Percentiles rank a stretch among this genome's conserved stretches.
These are phyloP conservation scores for Sminthurinus signatus DNA, from an alignment of 1,140 invertebrate species.

Conservation along the genomic window DNA sequence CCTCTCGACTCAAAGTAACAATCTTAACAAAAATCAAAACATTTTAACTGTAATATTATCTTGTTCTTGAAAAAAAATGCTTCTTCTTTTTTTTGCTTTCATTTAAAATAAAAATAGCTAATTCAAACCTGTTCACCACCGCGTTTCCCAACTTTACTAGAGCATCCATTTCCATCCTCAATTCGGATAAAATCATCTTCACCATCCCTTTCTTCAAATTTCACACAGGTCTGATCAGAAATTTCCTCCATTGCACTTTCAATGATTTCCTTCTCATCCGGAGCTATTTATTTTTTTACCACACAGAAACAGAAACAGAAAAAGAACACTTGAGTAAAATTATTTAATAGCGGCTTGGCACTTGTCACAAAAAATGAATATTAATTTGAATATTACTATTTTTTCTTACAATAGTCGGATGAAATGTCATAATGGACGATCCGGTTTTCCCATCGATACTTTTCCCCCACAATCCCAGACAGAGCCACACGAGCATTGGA, in stretches of 20 bases:
- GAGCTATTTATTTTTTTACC: too few relatives aligned
- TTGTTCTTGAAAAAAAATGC: too few relatives aligned
- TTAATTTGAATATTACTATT: too few relatives aligned
- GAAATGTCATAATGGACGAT: constrained; percentile 9
- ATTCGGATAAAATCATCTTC: constrained; percentile 53
- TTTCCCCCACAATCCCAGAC: constrained; percentile 10
- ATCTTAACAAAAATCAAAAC: not conserved
- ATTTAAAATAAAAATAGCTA: not conserved
- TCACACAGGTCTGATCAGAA: constrained; percentile 55
- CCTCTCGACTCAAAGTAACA: constrained; percentile 10
- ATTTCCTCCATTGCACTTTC: constrained; percentile 51
- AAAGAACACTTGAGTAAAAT: constrained; percentile 7
- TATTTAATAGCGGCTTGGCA: not conserved
- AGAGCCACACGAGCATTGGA: not conserved
- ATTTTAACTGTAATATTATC: too few relatives aligned
- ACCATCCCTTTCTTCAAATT: constrained; percentile 50
- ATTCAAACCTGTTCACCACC: constrained; percentile 38
- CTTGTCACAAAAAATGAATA: too few relatives aligned
- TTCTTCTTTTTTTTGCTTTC: too few relatives aligned
- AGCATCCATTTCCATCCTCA: constrained; percentile 28
- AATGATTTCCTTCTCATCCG: constrained; percentile 48
- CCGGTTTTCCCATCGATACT: constrained; percentile 10
- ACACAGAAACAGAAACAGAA: too few relatives aligned
- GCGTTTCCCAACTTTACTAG: constrained; percentile 22
- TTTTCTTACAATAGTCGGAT: constrained; percentile 7